These are phyloP conservation scores for Drosophila aff. DNA, from an alignment of 1,140 invertebrate species.

Conservation along the genomic window DNA sequence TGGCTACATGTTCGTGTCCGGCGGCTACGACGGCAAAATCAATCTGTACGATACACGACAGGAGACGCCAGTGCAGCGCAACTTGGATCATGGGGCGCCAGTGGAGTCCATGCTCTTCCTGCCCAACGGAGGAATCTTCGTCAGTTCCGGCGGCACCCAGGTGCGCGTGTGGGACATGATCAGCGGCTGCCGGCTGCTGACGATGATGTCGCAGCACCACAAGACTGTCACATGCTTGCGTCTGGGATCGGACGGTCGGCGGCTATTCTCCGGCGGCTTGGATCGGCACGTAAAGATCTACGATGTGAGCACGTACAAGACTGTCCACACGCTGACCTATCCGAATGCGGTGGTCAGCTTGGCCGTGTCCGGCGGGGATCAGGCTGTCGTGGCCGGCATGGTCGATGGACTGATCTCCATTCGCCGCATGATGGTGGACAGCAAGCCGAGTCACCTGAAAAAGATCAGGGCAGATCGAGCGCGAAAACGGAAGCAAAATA, in stretches of 20 bases:
- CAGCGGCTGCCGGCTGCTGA: conserved; percentile 92
- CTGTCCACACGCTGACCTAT: conserved; percentile 95
- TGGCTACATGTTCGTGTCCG: conserved; percentile 92
- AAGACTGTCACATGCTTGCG: conserved; percentile 96
- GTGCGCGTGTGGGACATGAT: conserved; percentile 97
- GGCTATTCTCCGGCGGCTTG: conserved; percentile 95
- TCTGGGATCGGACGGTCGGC: conserved; percentile 91
- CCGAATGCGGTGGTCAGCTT: conserved; percentile 96
- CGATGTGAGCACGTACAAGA: conserved; percentile 93
- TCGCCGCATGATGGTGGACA: conserved; percentile 89
- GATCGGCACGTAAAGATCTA: conserved; percentile 98
- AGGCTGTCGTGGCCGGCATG: conserved; percentile 95
- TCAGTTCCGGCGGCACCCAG: conserved; percentile 96
- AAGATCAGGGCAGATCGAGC: conserved; percentile 63
- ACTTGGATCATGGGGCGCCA: conserved; percentile 94
- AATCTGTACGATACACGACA: conserved; percentile 95
- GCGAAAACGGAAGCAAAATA: conserved; percentile 73
- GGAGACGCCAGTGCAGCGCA: conserved; percentile 88
- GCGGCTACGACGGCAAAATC: conserved; percentile 97
- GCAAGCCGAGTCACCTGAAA: conserved; percentile 79
- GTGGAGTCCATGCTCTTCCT: conserved; percentile 96
- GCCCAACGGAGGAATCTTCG: conserved; percentile 95
- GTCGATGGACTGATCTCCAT: conserved; percentile 96
- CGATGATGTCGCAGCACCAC: conserved; percentile 93
- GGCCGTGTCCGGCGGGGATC: conserved; percentile 92